phyloP scores from a whole-genome alignment of 2,113 vertebrate genomes.

The Crocuta crocuta region DNA sequence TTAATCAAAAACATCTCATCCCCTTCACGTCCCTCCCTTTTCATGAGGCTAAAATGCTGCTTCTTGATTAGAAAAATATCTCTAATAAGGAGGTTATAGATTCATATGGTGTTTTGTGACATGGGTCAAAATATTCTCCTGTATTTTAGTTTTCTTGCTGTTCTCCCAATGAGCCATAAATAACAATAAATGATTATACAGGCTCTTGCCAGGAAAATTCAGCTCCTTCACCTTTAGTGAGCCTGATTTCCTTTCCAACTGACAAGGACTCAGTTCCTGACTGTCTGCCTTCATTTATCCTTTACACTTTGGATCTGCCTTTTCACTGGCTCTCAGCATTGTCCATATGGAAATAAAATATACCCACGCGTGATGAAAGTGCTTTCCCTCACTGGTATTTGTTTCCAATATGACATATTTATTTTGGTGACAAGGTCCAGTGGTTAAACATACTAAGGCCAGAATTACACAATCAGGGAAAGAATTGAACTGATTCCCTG shows the following conservation, averaged over 20 bases:
- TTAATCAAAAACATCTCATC: not conserved
- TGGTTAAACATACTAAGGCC: conserved; percentile 42
- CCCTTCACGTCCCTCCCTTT: not conserved
- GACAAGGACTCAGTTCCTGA: conserved; percentile 54
- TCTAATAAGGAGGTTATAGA: conserved; percentile 54
- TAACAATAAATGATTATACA: conserved; percentile 54
- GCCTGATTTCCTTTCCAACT: conserved; percentile 48
- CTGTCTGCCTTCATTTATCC: conserved; percentile 65
- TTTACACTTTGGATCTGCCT: conserved; percentile 17
- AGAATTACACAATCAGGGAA: not conserved
- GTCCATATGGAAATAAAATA: conserved; percentile 62
- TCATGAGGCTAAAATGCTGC: not conserved
- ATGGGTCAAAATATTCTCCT: not conserved
- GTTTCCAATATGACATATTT: conserved; percentile 50
- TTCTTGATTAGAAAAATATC: conserved; percentile 57
- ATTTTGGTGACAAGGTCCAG: conserved; percentile 45
- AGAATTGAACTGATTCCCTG: conserved; percentile 22
- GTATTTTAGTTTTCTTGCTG: conserved; percentile 43
- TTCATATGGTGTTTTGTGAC: conserved; percentile 60
- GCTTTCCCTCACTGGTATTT: conserved; percentile 40
- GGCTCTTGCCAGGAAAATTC: conserved; percentile 40
- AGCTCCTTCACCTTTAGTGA: conserved; percentile 49
- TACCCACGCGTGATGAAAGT: conserved; percentile 28
- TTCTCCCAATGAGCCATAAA: conserved; percentile 61
- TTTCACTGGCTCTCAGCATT: not conserved